These are phyloP conservation scores for Triplophysa yarkandensis DNA, from an alignment of 2,797 vertebrate species.

Conservation along the genomic window DNA sequence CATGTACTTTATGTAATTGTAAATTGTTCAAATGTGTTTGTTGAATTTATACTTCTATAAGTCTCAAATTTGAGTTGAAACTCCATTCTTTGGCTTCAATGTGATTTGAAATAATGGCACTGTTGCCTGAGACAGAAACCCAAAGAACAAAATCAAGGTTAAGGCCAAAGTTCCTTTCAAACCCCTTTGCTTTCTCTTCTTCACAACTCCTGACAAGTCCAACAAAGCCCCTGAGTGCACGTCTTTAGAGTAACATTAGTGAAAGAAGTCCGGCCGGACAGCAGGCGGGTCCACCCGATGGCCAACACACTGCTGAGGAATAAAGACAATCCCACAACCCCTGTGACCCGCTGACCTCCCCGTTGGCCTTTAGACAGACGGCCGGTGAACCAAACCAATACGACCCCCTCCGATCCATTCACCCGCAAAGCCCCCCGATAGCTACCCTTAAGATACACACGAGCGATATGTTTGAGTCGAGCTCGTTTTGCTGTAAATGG, in stretches of 20 bases:
- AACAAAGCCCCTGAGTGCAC: constrained; percentile 60
- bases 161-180: background rate
- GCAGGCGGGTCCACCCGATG: constrained; percentile 75
- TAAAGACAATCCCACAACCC: constrained; percentile 81
- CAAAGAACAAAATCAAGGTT: background rate
- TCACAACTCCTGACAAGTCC: constrained; percentile 13
- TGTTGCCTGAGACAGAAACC: background rate
- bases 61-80: background rate
- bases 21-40: no score
- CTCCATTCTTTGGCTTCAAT: background rate
- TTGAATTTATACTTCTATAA: no score
- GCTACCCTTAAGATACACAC: no score
- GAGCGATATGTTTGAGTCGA: no score
- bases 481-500: no score
- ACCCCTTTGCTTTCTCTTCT: background rate
- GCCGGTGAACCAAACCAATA: constrained; percentile 61
- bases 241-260: constrained; percentile 59
- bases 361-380: constrained; percentile 77
- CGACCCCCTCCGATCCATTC: constrained; percentile 55
- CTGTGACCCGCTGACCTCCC: constrained; percentile 74
- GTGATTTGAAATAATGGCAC: background rate
- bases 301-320: constrained; percentile 72
- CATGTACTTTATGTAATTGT: no score
- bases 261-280: constrained; percentile 72
- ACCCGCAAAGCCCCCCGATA: no score